Conservation (phyloP, 2,113 vertebrate species). For the Megaleporinus macrocephalus region DNA sequence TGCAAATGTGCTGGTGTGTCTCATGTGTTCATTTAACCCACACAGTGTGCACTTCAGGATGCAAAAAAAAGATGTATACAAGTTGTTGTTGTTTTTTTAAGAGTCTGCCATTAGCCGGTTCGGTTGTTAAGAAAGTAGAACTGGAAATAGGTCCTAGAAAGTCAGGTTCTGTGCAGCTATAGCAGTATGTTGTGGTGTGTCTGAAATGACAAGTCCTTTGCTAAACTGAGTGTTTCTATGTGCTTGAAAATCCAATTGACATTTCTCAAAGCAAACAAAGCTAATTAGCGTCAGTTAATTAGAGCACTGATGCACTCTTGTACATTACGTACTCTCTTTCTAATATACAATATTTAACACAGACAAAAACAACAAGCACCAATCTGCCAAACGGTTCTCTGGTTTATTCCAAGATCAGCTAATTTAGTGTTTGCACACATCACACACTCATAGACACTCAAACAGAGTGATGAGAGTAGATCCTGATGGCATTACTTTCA, state of each 20-base stretch:
- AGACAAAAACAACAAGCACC: neutral
- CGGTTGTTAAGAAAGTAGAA: no score
- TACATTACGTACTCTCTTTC: neutral
- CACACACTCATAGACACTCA: slow-evolving; percentile 7
- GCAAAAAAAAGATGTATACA: no score
- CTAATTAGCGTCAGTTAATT: slow-evolving; percentile 12
- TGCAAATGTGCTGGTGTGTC: no score
- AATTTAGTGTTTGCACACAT: slow-evolving; percentile 2
- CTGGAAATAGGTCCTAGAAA: no score
- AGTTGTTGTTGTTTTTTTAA: no score
- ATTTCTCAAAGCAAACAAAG: slow-evolving; percentile 12
- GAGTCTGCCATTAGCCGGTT: no score
- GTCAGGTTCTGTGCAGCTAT: no score
- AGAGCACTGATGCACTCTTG: slow-evolving; percentile 10
- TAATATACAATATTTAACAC: neutral
- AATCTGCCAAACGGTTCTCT: neutral
- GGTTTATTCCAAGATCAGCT: neutral
- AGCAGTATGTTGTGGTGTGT: no score
- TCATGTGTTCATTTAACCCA: no score
- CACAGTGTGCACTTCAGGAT: no score
- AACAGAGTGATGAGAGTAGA: neutral
- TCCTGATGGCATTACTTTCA: slow-evolving; percentile 3
- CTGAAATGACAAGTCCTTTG: neutral
- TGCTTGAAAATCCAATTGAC: neutral
- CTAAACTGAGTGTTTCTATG: neutral